Base-by-base conservation (phyloP, 2,888 invertebrate species). In the Nowickia ferox region DNA sequence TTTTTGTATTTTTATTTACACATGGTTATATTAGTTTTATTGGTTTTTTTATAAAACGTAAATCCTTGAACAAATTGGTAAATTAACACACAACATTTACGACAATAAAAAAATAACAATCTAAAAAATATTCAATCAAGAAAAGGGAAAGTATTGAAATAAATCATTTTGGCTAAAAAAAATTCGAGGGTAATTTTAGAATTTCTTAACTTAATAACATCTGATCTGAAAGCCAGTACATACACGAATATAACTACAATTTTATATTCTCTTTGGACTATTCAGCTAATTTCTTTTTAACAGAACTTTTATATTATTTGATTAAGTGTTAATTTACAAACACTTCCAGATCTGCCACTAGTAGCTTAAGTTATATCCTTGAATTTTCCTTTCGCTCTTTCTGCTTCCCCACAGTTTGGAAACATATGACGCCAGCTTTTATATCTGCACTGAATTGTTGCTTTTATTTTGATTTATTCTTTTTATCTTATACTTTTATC, bases 51-150 rank as follows among this genome's bases (percentile, higher is more conserved):
- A 1, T 1, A 17, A 19, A 57, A 48, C 5, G 19, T 13, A 65
- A 71, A 74, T 69, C 68, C 63, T 48, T 57, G 57, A 75, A 85
- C 84, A 87, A 87, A 84, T 87, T 83, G 85, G 72, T 77, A 87
- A 87, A 87, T 87, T 87, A 83, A 76, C 83, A 80, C 76, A 80
- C 72, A 76, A 80, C 72, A 40, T 80, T 75, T 71, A 42, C 68
- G 11, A 30, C 30, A 38, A 57, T 4, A 5, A 46, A 17, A 46
- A 68, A 63, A 61, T 71, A 1, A 30, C 46, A 44, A 53, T 53
- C 9, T 2, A 42, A 38, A 22, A 19, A 57, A 30, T 53, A 59
- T 80, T 68, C 51, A 77, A 77, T 66, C 40, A 51, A 30, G 15
- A 22, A 65, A 65, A 17, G 22, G 6, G 10, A 30, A 13, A 44